phyloP scores from a whole-genome alignment of 2,113 vertebrate species.

The Elephas maximus region DNA sequence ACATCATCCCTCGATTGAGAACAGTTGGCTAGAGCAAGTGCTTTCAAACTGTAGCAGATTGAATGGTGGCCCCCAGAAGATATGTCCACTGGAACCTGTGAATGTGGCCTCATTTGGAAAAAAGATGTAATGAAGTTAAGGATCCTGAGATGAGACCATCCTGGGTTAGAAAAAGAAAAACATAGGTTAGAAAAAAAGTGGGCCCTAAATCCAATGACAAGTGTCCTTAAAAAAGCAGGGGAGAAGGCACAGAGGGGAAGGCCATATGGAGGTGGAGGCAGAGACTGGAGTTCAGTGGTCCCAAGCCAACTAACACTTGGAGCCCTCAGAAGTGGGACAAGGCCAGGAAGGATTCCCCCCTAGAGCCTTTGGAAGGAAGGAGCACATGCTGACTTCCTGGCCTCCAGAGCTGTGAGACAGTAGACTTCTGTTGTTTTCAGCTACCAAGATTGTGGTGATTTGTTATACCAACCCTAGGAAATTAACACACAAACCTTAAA shows the following conservation, averaged over 20 bases:
- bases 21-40: neutral
- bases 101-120: neutral
- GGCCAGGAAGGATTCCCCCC: neutral
- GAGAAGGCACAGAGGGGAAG: neutral
- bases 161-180: neutral
- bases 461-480: neutral
- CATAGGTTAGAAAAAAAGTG: too few species aligned
- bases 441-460: neutral
- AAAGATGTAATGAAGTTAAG: neutral
- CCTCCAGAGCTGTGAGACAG: neutral
- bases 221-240: neutral
- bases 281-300: neutral
- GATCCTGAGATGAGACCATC: neutral
- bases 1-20: neutral
- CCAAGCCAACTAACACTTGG: neutral
- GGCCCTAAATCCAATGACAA: neutral
- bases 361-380: neutral
- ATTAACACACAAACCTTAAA: neutral
- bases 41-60: neutral
- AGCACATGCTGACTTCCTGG: neutral
- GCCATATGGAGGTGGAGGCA: neutral
- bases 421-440: neutral
- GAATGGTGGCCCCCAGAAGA: neutral
- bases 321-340: neutral
- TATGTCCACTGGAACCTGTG: neutral